These are phyloP conservation scores for Lates japonicus DNA, from an alignment of 2,797 vertebrate species.

Conservation along the genomic window DNA sequence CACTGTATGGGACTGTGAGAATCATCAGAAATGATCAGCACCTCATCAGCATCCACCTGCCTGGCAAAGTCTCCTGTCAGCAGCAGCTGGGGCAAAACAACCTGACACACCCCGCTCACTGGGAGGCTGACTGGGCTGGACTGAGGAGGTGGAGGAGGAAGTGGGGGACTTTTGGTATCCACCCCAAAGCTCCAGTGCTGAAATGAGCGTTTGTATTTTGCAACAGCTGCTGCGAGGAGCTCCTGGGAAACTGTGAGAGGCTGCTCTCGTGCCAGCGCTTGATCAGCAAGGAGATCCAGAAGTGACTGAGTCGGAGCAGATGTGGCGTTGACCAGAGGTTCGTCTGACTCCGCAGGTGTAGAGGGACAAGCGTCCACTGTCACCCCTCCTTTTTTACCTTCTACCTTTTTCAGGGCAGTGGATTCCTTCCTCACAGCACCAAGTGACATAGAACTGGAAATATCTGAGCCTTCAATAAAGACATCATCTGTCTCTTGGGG, in stretches of 20 bases:
- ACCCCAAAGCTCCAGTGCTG: constrained; percentile 29
- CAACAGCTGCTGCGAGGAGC: constrained; percentile 52
- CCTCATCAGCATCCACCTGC: constrained; percentile 1
- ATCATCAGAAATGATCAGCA: constrained; percentile 47
- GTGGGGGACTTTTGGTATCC: constrained; percentile 43
- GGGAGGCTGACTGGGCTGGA: constrained; percentile 67
- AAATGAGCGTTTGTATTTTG: constrained; percentile 42
- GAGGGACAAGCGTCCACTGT: constrained; percentile 74
- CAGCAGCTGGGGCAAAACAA: constrained; percentile 19
- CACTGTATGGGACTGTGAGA: constrained; percentile 3
- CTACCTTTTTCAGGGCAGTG: constrained; percentile 76
- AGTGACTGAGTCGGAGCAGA: constrained; percentile 79
- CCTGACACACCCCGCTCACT: neutral
- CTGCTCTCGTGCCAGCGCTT: constrained; percentile 84
- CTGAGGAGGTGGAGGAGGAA: constrained; percentile 64
- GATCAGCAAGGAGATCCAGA: constrained; percentile 88
- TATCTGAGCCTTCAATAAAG: constrained; percentile 52
- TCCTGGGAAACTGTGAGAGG: constrained; percentile 60
- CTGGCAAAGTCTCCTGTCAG: constrained; percentile 14
- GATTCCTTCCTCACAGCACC: constrained; percentile 83
- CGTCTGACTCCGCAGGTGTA: constrained; percentile 18
- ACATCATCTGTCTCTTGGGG: constrained; percentile 74
- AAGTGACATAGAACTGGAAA: constrained; percentile 78
- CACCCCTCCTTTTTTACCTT: neutral
- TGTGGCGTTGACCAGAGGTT: neutral